Evolutionary conservation across 2,888 invertebrate genomes (phyloP).

Genomic region (Tupiocoris notatus): DNA sequence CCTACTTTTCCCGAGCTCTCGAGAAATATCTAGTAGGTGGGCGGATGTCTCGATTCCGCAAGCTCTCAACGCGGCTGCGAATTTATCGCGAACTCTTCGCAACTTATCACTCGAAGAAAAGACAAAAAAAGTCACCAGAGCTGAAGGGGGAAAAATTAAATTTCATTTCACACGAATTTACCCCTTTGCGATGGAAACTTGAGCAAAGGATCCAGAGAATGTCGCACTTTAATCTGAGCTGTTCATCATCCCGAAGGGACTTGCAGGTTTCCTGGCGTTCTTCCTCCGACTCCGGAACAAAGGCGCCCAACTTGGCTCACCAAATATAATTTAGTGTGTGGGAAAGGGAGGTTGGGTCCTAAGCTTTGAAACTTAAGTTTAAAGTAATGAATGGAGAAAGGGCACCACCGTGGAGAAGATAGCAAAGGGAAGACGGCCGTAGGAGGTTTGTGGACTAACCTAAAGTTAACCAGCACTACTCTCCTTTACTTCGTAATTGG

Average conservation of each 20-base stretch:
- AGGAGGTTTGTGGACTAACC: constrained; percentile 30
- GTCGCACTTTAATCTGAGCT: constrained; percentile 28
- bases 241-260: constrained; percentile 30
- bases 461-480: constrained; percentile 28
- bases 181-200: background rate
- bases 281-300: constrained; percentile 19
- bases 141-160: background rate
- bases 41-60: background rate
- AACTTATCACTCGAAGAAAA: background rate
- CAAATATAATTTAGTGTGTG: constrained; percentile 37
- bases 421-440: constrained; percentile 7
- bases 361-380: constrained; percentile 32
- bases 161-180: background rate
- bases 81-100: background rate
- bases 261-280: constrained; percentile 33
- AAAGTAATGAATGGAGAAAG: constrained; percentile 32
- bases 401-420: constrained; percentile 15
- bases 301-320: constrained; percentile 30
- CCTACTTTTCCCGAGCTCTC: background rate
- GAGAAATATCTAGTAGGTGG: background rate
- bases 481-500: constrained; percentile 24
- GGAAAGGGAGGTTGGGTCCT: constrained; percentile 7
- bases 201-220: background rate
- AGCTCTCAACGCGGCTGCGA: background rate
- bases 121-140: background rate